Conservation (phyloP, 2,113 vertebrate species). For the Burhinus bistriatus region DNA sequence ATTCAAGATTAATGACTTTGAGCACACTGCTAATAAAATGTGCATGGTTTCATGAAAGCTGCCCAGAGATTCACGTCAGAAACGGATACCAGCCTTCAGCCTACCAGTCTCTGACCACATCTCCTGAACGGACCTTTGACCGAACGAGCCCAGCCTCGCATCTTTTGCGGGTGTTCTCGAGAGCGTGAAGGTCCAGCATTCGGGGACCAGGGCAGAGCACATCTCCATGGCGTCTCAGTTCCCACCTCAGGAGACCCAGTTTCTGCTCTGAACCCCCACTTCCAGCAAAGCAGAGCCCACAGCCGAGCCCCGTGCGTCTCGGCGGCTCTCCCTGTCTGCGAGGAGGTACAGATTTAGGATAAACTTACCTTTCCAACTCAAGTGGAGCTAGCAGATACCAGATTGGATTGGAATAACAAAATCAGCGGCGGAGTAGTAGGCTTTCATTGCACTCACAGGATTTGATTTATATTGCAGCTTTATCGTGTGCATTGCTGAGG, state of each 20-base stretch:
- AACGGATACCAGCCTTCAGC: neutral
- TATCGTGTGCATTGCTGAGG: fast-evolving
- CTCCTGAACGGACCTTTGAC: neutral
- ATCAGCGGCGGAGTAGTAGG: neutral
- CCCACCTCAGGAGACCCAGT: neutral
- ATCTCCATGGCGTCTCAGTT: neutral
- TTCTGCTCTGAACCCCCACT: neutral
- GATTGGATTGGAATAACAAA: neutral
- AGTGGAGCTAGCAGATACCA: neutral
- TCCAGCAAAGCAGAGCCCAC: neutral
- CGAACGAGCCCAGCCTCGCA: neutral
- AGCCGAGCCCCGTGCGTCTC: neutral
- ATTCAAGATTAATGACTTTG: neutral
- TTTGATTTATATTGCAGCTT: neutral
- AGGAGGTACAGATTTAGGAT: neutral
- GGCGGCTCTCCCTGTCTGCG: neutral
- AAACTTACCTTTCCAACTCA: neutral
- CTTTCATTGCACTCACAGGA: neutral
- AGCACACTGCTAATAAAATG: neutral
- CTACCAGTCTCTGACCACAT: neutral
- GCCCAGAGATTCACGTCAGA: neutral
- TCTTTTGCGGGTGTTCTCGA: neutral
- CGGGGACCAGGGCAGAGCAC: neutral
- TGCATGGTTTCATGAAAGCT: neutral
- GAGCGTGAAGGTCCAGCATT: neutral